Percentiles rank a stretch among this genome's conserved stretches.
Conservation (phyloP, 2,797 vertebrate species). For the Muscicapa comitata region DNA sequence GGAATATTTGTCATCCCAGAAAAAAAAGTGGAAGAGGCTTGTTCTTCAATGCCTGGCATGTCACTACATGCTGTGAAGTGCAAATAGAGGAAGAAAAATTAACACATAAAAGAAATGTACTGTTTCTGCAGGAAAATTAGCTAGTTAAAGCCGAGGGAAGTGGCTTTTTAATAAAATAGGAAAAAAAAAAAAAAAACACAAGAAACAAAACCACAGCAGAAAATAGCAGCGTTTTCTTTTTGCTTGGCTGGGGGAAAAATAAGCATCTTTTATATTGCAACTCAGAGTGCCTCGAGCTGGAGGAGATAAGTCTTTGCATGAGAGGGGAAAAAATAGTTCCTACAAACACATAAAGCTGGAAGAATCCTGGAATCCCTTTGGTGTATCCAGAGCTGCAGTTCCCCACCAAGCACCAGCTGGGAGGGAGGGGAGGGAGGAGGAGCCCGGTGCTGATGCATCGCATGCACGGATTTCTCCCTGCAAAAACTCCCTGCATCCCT, state of each 20-base stretch:
- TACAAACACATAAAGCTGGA: neutral
- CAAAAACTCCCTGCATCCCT: neutral
- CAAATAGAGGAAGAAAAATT: constrained; percentile 62
- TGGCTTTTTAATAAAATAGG: neutral
- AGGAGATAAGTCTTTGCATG: neutral
- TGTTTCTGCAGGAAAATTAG: constrained; percentile 50
- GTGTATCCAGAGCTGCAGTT: neutral
- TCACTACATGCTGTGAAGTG: constrained; percentile 55
- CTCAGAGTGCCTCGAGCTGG: neutral
- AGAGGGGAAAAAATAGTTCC: neutral
- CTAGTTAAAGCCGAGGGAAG: neutral
- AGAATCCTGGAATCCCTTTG: neutral
- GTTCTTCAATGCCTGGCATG: constrained; percentile 29
- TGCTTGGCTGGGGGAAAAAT: neutral
- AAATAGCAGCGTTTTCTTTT: neutral
- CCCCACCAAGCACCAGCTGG: neutral
- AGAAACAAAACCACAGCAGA: neutral
- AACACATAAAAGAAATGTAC: constrained; percentile 61
- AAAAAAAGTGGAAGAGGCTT: constrained; percentile 21
- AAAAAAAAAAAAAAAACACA: neutral
- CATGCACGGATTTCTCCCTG: neutral
- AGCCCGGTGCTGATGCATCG: neutral
- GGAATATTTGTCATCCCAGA: constrained; percentile 40
- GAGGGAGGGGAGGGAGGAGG: neutral
- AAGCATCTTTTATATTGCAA: neutral